Evolutionary conservation across 2,797 vertebrate species (phyloP), one percentile per base, ranked within the genome.

Genomic region (Gouania willdenowi): DNA sequence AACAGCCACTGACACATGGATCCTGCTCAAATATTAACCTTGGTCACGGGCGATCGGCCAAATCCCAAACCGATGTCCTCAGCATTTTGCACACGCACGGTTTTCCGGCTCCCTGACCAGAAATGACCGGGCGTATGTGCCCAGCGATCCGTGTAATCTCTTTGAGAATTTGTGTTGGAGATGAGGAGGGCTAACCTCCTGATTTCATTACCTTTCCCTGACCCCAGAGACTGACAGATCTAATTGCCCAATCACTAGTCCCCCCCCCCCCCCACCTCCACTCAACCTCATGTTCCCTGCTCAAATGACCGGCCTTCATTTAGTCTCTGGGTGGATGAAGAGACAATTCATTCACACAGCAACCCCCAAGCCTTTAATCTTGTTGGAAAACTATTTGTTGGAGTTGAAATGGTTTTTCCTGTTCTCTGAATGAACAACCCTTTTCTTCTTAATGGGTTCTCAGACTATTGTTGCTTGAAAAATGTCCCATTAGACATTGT

Each of bases 121-220:
- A 83, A 78, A 82, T 82, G 77, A 75, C 71, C 41, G 75, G 59
- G 77, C 76, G 81, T 81, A 75, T 87, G 81, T 85, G 79, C 75
- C 79, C 84, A 84, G 75, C 76, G 71, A 78, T 71, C 86, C 77
- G 60, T 88, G 85, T 84, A 88, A 89, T 88, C 80, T 86, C 77
- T 76, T 73, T 51, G 76, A 85, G 81, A 85, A 84, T 86, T 83
- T 87, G 83, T 83, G 79, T 82, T 80, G 71, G 79, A 75, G 75
- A 84, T 65, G 77, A 79, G 72, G 71, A 83, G 66, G 57, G 81
- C 81, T 81, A 78, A 75, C 71, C 74, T 78, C 72, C 81, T 86
- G 83, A 88, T 87, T 84, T 86, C 83, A 88, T 88, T 87, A 88
- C 85, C 85, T 88, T 86, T 87, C 74, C 67, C 79, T 87, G 87